Evolutionary conservation across 1,140 invertebrate species (phyloP).

Genomic region (Euwallacea similis): DNA sequence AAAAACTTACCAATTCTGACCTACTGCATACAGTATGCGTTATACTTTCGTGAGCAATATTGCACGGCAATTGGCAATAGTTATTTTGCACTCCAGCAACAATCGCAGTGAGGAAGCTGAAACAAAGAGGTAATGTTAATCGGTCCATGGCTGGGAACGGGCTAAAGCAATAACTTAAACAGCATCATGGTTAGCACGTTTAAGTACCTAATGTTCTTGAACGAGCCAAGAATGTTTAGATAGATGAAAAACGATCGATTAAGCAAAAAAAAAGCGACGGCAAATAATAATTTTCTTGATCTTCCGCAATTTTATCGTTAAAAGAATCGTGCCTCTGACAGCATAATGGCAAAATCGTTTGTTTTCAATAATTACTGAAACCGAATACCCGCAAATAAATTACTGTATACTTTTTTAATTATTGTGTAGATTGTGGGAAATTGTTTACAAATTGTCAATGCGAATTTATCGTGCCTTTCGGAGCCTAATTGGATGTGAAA

Average conservation of each 20-base stretch:
- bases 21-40: constrained; percentile 45
- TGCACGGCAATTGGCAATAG: constrained; percentile 46
- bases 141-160: background rate
- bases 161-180: background rate
- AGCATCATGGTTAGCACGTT: background rate
- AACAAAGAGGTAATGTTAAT: constrained; percentile 5
- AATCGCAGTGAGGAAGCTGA: constrained; percentile 15
- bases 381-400: no score
- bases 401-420: no score
- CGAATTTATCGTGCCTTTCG: no score
- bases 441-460: no score
- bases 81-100: constrained; percentile 30
- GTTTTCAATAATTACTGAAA: background rate
- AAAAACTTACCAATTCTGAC: constrained; percentile 33
- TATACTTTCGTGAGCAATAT: constrained; percentile 36
- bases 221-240: background rate
- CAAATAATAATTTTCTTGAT: constrained; percentile 25
- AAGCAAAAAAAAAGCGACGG: constrained; percentile 6
- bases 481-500: no score
- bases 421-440: no score
- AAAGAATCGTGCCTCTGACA: constrained; percentile 23
- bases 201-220: background rate
- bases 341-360: constrained; percentile 26
- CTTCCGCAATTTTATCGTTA: constrained; percentile 29
- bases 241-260: background rate